Evolutionary conservation across 2,113 vertebrate species (phyloP), one percentile per base, ranked within the genome.

Genomic region (Amazona vittata): DNA sequence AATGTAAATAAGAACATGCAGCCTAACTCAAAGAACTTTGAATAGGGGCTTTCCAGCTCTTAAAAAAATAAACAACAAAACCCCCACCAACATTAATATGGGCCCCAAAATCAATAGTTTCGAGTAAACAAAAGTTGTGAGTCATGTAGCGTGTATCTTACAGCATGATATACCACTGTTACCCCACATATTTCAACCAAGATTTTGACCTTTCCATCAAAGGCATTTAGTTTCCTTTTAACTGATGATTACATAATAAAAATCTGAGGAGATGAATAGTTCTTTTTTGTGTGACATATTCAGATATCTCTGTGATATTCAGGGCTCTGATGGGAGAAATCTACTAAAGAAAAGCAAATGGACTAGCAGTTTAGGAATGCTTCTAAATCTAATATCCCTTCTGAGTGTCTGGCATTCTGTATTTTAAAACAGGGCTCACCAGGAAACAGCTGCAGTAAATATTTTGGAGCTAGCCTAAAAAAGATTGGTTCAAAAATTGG

Each of bases 41-140:
- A 52, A n/a, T 62, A n/a, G 3, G 3, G 1, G 14, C 11, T 50
- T 19, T 84, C 6, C 4, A 53, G 5, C 3, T 77, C 3, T 15
- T 43, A 57, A 64, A 52, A 44, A 25, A 22, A 59, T 37, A 9
- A 5, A 28, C 20, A 59, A 22, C 12, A 59, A n/a, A 59, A 59
- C 8, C 21, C 33, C 33, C 33, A n/a, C 20, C 33, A 22, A 59
- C 13, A 59, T 59, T 59, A 37, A 9, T 41, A 44, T 15, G 11
- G 35, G 84, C 41, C 24, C 9, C 37, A 25, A 52, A 86, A 7
- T 70, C 31, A 65, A n/a, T 31, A 52, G 6, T 15, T 35, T 15
- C 25, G 25, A 64, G 9, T 35, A 63, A 86, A 93, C 6, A 83
- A 64, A 41, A 64, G 4, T 4, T 60, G 29, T 44, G 13, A 53